phyloP scores from a whole-genome alignment of 1,140 invertebrate species.

The Monomorium pharaonis region DNA sequence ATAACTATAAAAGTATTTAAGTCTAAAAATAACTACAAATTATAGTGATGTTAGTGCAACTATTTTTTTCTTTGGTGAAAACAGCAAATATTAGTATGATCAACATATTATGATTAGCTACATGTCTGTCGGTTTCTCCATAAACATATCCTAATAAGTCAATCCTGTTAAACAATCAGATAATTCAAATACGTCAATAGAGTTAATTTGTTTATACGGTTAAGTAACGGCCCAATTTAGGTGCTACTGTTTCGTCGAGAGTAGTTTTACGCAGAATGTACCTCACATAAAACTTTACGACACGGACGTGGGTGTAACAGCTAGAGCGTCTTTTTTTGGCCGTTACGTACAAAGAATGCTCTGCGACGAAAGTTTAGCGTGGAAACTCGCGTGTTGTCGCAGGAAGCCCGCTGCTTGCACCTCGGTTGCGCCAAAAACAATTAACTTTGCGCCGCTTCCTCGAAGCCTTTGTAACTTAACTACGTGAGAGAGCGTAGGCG shows the following conservation, averaged over 20 bases:
- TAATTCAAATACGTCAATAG: background rate
- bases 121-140: background rate
- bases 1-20: too few species aligned
- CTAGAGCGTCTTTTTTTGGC: constrained; percentile 25
- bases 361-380: constrained; percentile 34
- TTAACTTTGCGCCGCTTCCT: constrained; percentile 51
- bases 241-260: background rate
- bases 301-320: background rate
- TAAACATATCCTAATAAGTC: background rate
- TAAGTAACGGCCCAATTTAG: background rate
- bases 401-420: background rate
- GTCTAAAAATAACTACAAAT: too few species aligned
- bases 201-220: background rate
- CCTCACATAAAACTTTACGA: constrained; percentile 20
- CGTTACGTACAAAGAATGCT: constrained; percentile 38
- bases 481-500: constrained; percentile 2
- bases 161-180: background rate
- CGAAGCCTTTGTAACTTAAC: constrained; percentile 54
- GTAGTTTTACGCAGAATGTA: background rate
- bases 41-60: too few species aligned
- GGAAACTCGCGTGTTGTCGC: constrained; percentile 36
- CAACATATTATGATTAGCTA: background rate
- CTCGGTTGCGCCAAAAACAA: constrained; percentile 48
- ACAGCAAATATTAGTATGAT: background rate
- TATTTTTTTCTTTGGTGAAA: too few species aligned